A percentile compares a stretch with the other conserved stretches of the same genome.
phyloP scores from a whole-genome alignment of 92 coral and sea anemone species.

The Virgularia gustaviana region DNA sequence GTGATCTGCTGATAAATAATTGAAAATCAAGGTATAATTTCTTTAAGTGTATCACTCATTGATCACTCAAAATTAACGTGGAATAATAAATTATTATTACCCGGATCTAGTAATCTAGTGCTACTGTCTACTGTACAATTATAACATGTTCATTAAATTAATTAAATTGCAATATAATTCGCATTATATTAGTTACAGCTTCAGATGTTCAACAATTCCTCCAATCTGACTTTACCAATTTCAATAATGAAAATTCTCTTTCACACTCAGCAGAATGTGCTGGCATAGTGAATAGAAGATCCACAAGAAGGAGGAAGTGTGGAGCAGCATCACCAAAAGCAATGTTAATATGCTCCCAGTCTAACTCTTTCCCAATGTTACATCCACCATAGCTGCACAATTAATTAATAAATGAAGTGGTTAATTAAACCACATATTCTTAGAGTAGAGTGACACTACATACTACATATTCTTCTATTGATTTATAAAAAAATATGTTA shows the following conservation, averaged over 20 bases:
- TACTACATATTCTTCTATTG: too few relatives aligned
- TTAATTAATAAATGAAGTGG: neutral
- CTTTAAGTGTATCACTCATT: too few relatives aligned
- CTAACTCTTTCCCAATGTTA: constrained; percentile 1
- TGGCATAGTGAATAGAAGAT: constrained; percentile 18
- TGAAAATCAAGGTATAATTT: constrained; percentile 62
- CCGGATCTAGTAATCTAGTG: too few relatives aligned
- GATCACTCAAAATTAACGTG: too few relatives aligned
- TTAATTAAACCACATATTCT: too few relatives aligned
- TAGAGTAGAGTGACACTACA: too few relatives aligned
- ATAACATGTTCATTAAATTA: constrained; percentile 21
- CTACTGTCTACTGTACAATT: too few relatives aligned
- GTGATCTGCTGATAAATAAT: constrained; percentile 48
- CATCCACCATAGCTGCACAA: constrained; percentile 3
- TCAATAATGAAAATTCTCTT: constrained; percentile 25
- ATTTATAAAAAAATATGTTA: too few relatives aligned
- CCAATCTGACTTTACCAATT: constrained; percentile 14
- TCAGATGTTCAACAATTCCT: constrained; percentile 6
- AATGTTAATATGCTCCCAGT: constrained; percentile 27
- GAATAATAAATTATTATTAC: too few relatives aligned
- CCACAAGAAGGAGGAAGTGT: constrained; percentile 15
- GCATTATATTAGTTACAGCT: constrained; percentile 15
- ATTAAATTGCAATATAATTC: neutral
- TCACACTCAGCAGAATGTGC: constrained; percentile 36
- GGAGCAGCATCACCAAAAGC: constrained; percentile 14